Evolutionary conservation across 2,797 vertebrate species (phyloP).

Genomic region (Remorina albescens): DNA sequence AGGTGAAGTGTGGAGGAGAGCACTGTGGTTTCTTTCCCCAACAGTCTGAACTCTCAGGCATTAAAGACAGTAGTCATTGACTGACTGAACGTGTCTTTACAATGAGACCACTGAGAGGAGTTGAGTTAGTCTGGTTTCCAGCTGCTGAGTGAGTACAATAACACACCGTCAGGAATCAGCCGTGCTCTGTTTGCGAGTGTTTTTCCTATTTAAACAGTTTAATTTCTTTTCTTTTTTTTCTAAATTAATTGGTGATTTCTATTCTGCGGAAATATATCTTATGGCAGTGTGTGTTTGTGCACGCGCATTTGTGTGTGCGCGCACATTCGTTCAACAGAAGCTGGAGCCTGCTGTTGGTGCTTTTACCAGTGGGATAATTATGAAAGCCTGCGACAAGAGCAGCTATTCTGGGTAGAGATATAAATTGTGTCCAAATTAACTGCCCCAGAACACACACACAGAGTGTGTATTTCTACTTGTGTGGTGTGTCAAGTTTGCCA

Average conservation of each 20-base stretch:
- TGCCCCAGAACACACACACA: conserved; percentile 40
- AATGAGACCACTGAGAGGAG: conserved; percentile 40
- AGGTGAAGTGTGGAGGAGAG: conserved; percentile 17
- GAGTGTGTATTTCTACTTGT: conserved; percentile 38
- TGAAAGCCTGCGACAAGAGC: conserved; percentile 37
- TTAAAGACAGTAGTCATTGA: conserved; percentile 55
- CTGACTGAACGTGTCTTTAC: conserved; percentile 43
- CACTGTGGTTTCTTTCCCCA: conserved; percentile 42
- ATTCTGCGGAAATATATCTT: neutral
- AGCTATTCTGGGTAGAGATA: conserved; percentile 44
- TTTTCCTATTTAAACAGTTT: conserved; percentile 23
- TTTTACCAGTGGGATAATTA: conserved; percentile 26
- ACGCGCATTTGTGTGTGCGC: conserved; percentile 16
- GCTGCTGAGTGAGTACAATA: conserved; percentile 23
- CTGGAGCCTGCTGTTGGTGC: conserved; percentile 37
- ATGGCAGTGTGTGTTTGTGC: conserved; percentile 19
- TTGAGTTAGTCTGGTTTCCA: conserved; percentile 48
- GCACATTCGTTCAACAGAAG: conserved; percentile 34
- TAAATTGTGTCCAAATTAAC: conserved; percentile 54
- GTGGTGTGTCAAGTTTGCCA: conserved; percentile 44
- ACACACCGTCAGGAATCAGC: conserved; percentile 23
- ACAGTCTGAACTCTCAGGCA: conserved; percentile 44
- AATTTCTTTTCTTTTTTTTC: conserved; percentile 7
- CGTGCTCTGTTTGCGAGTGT: neutral
- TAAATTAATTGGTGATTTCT: conserved; percentile 29